Base-by-base conservation (phyloP, 2,113 vertebrate genomes). In the Drymodes brunneopygia region DNA sequence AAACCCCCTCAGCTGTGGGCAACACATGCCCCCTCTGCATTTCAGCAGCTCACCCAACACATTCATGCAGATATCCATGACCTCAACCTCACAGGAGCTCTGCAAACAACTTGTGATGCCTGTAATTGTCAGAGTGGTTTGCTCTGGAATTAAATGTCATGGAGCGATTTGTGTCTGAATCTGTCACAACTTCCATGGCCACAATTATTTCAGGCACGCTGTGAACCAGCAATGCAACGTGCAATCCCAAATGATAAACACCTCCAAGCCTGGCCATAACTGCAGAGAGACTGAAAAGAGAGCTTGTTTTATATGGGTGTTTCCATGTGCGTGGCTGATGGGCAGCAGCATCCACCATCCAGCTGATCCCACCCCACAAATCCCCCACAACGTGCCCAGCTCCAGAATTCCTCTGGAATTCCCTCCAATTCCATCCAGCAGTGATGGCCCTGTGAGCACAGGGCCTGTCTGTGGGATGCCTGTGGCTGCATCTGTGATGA, bases 81-180 rank as follows among this genome's bases (percentile, higher is more conserved):
- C 77, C 86, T 86, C 6, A 53, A 79, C 64, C 69, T 66, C 72
- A 31, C 83, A 45, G 67, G 45, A 57, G 66, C 50, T 38, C 58
- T 35, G 77, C 77, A 71, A 92, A 72, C 29, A 0, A 77, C 81
- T 19, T 15, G 60, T 50, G 88, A 77, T 57, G 86, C 92, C 70
- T 50, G 58, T 72, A 64, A 96, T 95, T 87, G 94, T 96, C 81
- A 78, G 93, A 87, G 91, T 54, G 31, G 81, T 64, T 90, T 86
- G 71, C 72, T 85, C 66, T 71, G 82, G 84, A 97, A 97, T 93
- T 48, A 90, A 96, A 81, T 83, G 85, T 87, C 96, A 66, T 2
- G 5, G 66, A 72, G 85, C 58, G 83, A 96, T 93, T 90, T 94
- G 80, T 84, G 88, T 47, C 78, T 83, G 78, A 20, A 79, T 75